A percentile compares a stretch with the other conserved stretches of the same genome.
Conservation (phyloP, 2,888 invertebrate genomes). For the Epinotia nisella region DNA sequence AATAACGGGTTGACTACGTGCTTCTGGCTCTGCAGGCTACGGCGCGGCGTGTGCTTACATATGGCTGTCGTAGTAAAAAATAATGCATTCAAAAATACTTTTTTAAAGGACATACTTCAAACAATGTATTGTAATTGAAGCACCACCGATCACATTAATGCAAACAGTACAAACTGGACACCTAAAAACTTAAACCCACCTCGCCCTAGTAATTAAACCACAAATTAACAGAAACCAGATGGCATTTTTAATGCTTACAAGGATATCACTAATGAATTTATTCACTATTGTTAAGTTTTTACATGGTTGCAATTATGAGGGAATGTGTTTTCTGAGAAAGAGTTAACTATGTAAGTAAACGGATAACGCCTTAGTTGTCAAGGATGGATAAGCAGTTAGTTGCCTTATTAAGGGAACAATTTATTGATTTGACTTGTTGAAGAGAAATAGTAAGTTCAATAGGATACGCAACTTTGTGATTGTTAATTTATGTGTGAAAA, state of each 20-base stretch:
- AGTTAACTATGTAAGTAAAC: neutral
- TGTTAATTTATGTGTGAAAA: conserved; percentile 3
- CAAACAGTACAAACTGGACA: neutral
- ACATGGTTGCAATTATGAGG: conserved; percentile 26
- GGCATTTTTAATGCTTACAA: conserved; percentile 53
- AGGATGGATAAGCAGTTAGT: conserved; percentile 2
- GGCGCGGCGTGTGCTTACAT: too few species aligned
- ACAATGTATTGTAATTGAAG: conserved; percentile 22
- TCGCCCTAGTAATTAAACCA: conserved; percentile 15
- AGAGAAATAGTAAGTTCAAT: conserved; percentile 12
- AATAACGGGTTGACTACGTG: too few species aligned
- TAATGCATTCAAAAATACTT: too few species aligned
- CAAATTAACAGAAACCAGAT: conserved; percentile 47
- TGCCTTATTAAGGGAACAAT: conserved; percentile 24
- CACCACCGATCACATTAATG: conserved; percentile 17
- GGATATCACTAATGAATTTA: conserved; percentile 52
- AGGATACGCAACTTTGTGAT: conserved; percentile 5
- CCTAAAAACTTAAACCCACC: conserved; percentile 14
- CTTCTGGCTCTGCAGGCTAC: too few species aligned
- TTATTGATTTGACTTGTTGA: conserved; percentile 17
- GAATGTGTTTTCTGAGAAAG: conserved; percentile 27
- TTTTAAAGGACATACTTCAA: neutral
- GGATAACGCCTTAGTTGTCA: conserved; percentile 11
- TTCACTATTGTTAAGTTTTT: conserved; percentile 48
- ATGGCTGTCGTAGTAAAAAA: too few species aligned